Evolutionary conservation across 2,888 invertebrate genomes (phyloP), one percentile per base, ranked within the genome.

Genomic region (Alsophila aescularia): DNA sequence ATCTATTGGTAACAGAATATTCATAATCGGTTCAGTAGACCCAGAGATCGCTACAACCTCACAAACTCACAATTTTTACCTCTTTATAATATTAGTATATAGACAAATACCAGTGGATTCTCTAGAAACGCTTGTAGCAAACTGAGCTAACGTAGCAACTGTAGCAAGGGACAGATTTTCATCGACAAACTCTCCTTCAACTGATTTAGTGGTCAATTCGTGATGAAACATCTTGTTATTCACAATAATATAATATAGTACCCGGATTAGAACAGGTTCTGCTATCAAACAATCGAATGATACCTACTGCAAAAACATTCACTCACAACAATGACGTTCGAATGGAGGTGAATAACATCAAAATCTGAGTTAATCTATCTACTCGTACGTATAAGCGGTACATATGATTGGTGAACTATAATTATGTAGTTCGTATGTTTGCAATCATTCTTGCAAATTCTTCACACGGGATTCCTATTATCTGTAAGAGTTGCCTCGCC

Each of bases 21-120:
- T n/a, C n/a, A n/a, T n/a, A n/a, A n/a, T n/a, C n/a, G n/a, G n/a
- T n/a, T n/a, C n/a, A n/a, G n/a, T n/a, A n/a, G n/a, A n/a, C n/a
- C n/a, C n/a, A n/a, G n/a, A n/a, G n/a, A n/a, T n/a, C n/a, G n/a
- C n/a, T n/a, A n/a, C n/a, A n/a, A n/a, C n/a, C n/a, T n/a, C n/a
- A n/a, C n/a, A n/a, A n/a, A n/a, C n/a, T n/a, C n/a, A n/a, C n/a
- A n/a, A n/a, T n/a, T n/a, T n/a, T n/a, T n/a, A n/a, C n/a, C n/a
- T n/a, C n/a, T n/a, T n/a, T n/a, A n/a, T n/a, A n/a, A n/a, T n/a
- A n/a, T n/a, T n/a, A n/a, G n/a, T n/a, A n/a, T n/a, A n/a, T n/a
- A n/a, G n/a, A 52, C 62, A 60, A 72, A 65, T 52, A 62, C 37
- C 21, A 35, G 44, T 54, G 60, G 62, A 57, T 62, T 63, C 56